Evolutionary conservation across 2,113 vertebrate species (phyloP).

Genomic region (Cavia aperea): DNA sequence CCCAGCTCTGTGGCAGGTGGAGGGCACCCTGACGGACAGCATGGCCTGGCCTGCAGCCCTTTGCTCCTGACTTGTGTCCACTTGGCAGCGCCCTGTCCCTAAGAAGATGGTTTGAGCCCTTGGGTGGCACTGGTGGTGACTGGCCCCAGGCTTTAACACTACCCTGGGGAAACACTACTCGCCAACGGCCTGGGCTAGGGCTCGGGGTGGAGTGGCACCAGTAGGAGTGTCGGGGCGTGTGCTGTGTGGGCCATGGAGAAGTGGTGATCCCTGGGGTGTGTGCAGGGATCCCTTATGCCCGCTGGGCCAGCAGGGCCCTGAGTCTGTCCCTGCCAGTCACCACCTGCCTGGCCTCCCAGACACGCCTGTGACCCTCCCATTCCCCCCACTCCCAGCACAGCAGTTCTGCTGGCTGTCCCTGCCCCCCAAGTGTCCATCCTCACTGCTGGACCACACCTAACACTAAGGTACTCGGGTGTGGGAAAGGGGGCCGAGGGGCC

Average conservation of each 20-base stretch:
- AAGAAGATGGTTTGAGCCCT: not conserved
- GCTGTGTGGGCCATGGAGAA: not conserved
- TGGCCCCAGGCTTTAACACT: not conserved
- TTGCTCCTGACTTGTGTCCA: not conserved
- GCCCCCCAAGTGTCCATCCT: not conserved
- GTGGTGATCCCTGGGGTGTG: fast-evolving
- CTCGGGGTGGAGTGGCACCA: not conserved
- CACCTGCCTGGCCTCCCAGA: not conserved
- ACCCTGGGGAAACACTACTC: not conserved
- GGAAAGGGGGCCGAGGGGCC: not conserved
- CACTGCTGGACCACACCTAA: not conserved
- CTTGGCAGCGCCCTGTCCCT: not conserved
- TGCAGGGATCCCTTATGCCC: fast-evolving
- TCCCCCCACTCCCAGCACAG: not conserved
- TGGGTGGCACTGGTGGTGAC: not conserved
- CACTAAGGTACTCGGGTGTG: not conserved
- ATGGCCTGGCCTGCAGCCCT: not conserved
- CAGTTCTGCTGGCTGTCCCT: not conserved
- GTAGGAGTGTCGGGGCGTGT: not conserved
- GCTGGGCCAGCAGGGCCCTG: not conserved
- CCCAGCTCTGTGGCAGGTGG: not conserved
- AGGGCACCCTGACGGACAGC: not conserved
- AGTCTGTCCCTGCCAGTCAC: not conserved
- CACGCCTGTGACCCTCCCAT: not conserved
- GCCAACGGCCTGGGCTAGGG: not conserved